phyloP scores from a whole-genome alignment of 2,797 vertebrate genomes.

The Molossus alvarezi region DNA sequence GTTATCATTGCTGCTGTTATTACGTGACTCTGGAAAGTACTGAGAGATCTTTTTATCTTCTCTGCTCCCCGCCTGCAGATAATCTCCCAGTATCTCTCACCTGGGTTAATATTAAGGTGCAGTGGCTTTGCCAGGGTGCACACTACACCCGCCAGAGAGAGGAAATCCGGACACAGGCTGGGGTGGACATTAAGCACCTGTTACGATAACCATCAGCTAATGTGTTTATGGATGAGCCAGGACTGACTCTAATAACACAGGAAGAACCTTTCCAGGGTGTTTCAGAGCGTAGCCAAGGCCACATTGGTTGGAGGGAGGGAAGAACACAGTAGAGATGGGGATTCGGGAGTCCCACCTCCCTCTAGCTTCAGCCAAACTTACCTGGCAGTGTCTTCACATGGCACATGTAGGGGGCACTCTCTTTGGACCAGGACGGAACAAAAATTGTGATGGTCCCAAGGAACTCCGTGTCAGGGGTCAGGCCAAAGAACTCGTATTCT shows the following conservation, averaged over 20 bases:
- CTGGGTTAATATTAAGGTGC: conserved; percentile 26
- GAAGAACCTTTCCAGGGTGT: not conserved
- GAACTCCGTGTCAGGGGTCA: conserved; percentile 90
- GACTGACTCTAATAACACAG: not conserved
- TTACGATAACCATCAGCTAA: not conserved
- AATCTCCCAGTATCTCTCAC: not conserved
- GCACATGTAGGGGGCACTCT: conserved; percentile 84
- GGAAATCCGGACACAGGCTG: conserved; percentile 26
- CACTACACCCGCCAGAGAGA: not conserved
- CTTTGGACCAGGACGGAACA: conserved; percentile 72
- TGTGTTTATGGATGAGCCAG: not conserved
- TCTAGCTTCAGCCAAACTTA: conserved; percentile 70
- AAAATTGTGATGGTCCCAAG: conserved; percentile 78
- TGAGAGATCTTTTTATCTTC: not conserved
- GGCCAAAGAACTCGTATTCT: conserved; percentile 87
- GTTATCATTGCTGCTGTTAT: too few relatives aligned
- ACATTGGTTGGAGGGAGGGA: not conserved
- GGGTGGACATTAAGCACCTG: conserved; percentile 4
- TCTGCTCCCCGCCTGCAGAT: not conserved
- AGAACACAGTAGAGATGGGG: not conserved
- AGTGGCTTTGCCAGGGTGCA: conserved; percentile 52
- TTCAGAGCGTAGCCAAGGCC: not conserved
- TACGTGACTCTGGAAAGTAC: not conserved
- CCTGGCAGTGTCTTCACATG: conserved; percentile 87
- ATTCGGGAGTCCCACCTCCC: not conserved